Evolutionary conservation across 2,888 invertebrate species (phyloP).

Genomic region (Melanostoma scalare): DNA sequence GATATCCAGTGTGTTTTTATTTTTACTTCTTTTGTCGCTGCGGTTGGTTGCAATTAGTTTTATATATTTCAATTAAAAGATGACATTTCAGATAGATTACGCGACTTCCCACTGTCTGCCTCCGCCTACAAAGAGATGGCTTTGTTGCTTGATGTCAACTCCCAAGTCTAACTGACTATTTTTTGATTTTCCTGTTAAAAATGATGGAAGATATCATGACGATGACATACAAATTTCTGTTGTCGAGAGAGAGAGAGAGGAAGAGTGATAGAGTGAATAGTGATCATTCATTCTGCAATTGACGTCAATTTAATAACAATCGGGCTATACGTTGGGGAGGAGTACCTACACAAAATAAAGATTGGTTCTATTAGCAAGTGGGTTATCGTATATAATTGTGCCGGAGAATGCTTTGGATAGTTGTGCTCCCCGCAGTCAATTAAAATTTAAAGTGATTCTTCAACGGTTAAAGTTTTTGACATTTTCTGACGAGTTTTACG

Average conservation of each 20-base stretch:
- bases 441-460: conserved; percentile 10
- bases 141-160: neutral
- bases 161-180: conserved; percentile 39
- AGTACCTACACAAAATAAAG: neutral
- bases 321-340: conserved; percentile 1
- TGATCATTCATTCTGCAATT: conserved; percentile 57
- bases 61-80: conserved; percentile 54
- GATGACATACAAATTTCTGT: conserved; percentile 37
- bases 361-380: neutral
- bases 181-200: conserved; percentile 38
- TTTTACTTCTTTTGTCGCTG: neutral
- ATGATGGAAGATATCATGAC: conserved; percentile 41
- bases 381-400: neutral
- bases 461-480: conserved; percentile 4
- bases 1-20: conserved; percentile 9
- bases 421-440: neutral
- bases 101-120: conserved; percentile 36
- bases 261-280: conserved; percentile 10
- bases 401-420: neutral
- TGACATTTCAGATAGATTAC: conserved; percentile 34
- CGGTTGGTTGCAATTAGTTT: conserved; percentile 52
- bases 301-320: conserved; percentile 68
- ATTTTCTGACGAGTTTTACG: conserved; percentile 1
- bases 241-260: neutral
- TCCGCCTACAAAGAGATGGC: neutral